Percentiles rank a stretch among this genome's conserved stretches.
phyloP scores from a whole-genome alignment of 2,888 invertebrate species.

The Synergus gifuensis region DNA sequence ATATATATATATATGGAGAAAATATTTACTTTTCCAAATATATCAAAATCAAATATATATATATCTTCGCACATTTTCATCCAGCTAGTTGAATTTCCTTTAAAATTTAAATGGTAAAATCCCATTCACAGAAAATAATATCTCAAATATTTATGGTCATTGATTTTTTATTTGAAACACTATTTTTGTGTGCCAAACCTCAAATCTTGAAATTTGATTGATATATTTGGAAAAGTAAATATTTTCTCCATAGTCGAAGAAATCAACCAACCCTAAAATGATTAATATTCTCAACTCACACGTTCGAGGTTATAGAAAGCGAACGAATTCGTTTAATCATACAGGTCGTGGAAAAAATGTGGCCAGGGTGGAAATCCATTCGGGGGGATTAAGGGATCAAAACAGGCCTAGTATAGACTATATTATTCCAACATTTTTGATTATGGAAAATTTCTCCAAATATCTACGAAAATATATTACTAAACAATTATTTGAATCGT shows the following conservation, averaged over 20 bases:
- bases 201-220: neutral
- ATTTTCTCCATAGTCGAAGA: neutral
- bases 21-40: no score
- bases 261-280: neutral
- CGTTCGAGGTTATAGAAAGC: neutral
- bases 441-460: neutral
- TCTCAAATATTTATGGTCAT: neutral
- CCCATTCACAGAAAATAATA: neutral
- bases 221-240: neutral
- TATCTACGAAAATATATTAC: neutral
- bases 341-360: constrained; percentile 1
- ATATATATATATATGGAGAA: no score
- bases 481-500: no score
- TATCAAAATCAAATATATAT: no score
- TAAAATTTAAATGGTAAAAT: neutral
- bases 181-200: neutral
- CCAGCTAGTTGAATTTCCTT: neutral
- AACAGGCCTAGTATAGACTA: neutral
- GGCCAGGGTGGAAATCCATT: constrained; percentile 6
- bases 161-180: neutral
- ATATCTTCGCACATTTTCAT: neutral
- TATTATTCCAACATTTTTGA: neutral
- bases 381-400: constrained; percentile 20
- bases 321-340: constrained; percentile 1
- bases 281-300: neutral